Percentiles rank a stretch among this genome's conserved stretches.
Evolutionary conservation across 2,113 vertebrate genomes (phyloP).

Genomic region (Craseonycteris thonglongyai): DNA sequence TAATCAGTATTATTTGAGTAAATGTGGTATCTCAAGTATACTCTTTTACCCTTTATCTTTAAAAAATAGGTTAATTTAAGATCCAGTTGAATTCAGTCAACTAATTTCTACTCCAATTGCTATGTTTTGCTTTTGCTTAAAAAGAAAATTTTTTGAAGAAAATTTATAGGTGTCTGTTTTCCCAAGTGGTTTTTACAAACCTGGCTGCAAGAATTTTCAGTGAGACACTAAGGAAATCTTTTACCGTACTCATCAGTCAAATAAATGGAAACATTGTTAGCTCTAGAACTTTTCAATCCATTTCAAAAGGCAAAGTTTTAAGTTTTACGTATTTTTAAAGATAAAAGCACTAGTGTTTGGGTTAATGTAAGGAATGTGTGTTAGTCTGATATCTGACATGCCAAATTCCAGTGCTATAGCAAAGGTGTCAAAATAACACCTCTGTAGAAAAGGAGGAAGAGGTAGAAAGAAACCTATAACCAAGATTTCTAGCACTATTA

Average conservation of each 20-base stretch:
- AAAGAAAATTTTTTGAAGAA: not conserved
- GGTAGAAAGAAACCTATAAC: not conserved
- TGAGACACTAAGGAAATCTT: not conserved
- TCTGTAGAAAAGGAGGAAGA: not conserved
- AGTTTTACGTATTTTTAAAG: not conserved
- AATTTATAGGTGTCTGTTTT: not conserved
- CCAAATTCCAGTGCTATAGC: not conserved
- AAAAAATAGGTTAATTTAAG: not conserved
- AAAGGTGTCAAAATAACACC: not conserved
- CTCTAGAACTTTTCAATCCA: not conserved
- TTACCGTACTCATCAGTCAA: not conserved
- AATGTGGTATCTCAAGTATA: not conserved
- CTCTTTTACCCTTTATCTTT: not conserved
- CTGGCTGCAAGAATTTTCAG: not conserved
- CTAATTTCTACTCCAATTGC: not conserved
- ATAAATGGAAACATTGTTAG: not conserved
- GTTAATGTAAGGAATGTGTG: not conserved
- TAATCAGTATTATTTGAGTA: not conserved
- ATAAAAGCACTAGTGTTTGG: not conserved
- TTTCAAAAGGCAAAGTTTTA: not conserved
- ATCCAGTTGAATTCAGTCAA: not conserved
- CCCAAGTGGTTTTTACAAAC: not conserved
- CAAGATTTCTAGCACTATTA: not conserved
- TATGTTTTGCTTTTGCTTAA: not conserved
- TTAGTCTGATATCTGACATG: not conserved